Evolutionary conservation across 2,797 vertebrate genomes (phyloP), one percentile per base, ranked within the genome.

Genomic region (Hylomyscus alleni): DNA sequence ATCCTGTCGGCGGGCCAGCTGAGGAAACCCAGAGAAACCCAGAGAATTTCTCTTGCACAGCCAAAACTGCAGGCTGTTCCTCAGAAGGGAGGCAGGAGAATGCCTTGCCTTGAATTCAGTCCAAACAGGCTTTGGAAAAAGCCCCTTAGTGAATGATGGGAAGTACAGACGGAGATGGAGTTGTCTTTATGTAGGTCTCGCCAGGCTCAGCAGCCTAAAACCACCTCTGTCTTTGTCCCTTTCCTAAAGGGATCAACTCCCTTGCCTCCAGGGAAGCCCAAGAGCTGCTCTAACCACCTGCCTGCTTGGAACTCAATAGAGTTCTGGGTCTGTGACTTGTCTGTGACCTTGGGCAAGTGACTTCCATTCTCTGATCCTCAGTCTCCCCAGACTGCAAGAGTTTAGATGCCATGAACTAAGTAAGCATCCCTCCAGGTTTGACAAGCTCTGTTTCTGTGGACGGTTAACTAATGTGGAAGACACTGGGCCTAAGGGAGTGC

Each of bases 301-400:
- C 60, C 72, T 91, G 67, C 29, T 75, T 77, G 34, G 37, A 73
- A 56, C 37, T n/a, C 54, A 2, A 17, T 60, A 54, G 65, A 11
- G 31, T 58, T 95, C 40, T 85, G 83, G 34, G 37, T 94, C 72
- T 92, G 62, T 84, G 58, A 91, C 75, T 85, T 31, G 56, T 85
- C 44, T 37, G 82, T 95, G 97, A 97, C 97, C 97, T 97, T 97
- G 97, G 95, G 69, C 91, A 94, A 91, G 78, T 78, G 31, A 65
- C 92, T 95, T 89, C 65, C 75, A 62, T 95, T 96, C 78, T 95
- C 93, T 89, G 62, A 52, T 80, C 75, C 75, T 94, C 54, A n/a
- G 62, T 19, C 37, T 91, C 47, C 72, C 75, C 75, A 65, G 56
- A 94, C 75, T 67, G 72, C 73, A 93, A 96, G 69, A 82, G 52